Evolutionary conservation across 1,140 invertebrate genomes (phyloP).

Genomic region (Arctopsyche grandis): DNA sequence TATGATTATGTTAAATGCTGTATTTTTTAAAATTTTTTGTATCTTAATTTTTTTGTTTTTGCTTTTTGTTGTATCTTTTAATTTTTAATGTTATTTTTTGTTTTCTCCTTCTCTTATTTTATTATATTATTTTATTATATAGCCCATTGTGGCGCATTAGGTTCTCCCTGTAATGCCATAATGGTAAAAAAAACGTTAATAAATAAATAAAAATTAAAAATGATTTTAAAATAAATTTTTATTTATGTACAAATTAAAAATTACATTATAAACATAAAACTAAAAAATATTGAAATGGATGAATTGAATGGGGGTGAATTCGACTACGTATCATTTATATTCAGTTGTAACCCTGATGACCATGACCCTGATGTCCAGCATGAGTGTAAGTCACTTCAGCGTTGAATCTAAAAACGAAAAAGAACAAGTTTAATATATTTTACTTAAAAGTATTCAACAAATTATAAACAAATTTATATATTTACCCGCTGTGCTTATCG

Average conservation of each 20-base stretch:
- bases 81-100: no score
- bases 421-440: not conserved
- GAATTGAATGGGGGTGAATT: not conserved
- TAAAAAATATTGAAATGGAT: conserved; percentile 4
- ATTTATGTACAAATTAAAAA: conserved; percentile 7
- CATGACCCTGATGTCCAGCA: conserved; percentile 23
- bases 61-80: no score
- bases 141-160: no score
- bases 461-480: conserved; percentile 24
- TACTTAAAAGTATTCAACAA: not conserved
- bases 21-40: no score
- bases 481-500: conserved; percentile 65
- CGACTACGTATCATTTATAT: not conserved
- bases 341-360: conserved; percentile 38
- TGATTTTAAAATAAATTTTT: not conserved
- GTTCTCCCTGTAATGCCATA: no score
- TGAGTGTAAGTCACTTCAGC: conserved; percentile 36
- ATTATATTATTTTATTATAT: no score
- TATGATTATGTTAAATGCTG: no score
- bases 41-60: no score
- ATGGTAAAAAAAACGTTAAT: no score
- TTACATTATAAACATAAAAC: conserved; percentile 19
- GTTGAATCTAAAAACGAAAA: conserved; percentile 30
- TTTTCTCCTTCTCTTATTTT: no score
- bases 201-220: no score